These are phyloP conservation scores for Mya arenaria DNA, from an alignment of 1,140 invertebrate species.

Conservation along the genomic window DNA sequence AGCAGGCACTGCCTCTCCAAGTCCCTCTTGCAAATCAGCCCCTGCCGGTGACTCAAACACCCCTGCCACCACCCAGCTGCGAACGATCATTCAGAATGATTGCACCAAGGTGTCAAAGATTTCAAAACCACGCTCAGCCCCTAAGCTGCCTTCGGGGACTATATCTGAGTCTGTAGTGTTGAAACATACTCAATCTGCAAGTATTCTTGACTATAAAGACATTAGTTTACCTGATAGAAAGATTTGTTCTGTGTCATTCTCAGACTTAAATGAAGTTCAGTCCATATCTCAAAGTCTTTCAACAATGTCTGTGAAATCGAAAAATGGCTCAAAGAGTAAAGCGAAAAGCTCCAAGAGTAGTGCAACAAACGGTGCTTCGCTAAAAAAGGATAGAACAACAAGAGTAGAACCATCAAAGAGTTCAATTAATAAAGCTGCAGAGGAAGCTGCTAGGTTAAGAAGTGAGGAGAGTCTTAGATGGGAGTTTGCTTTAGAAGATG, in stretches of 20 bases:
- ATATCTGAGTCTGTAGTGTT: background rate
- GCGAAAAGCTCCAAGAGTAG: conserved; percentile 3
- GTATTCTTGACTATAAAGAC: conserved; percentile 5
- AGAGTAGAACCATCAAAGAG: conserved; percentile 39
- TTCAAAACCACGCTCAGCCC: background rate
- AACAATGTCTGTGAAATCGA: conserved; percentile 52
- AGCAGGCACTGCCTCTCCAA: background rate
- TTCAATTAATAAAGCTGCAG: conserved; percentile 38
- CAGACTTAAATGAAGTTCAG: conserved; percentile 35
- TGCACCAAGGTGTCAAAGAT: background rate
- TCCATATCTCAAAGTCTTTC: conserved; percentile 6
- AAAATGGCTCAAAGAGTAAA: conserved; percentile 34
- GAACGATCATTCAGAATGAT: background rate
- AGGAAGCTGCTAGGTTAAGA: conserved; percentile 28
- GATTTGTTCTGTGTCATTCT: conserved; percentile 36
- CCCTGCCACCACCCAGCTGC: no score
- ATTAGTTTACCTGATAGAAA: background rate
- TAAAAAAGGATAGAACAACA: conserved; percentile 34
- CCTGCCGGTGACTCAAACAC: no score
- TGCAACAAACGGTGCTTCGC: conserved; percentile 42
- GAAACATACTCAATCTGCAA: conserved; percentile 24
- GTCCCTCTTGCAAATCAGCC: background rate
- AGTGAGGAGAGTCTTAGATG: conserved; percentile 73
- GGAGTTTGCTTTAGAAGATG: conserved; percentile 68
- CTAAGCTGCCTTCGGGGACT: background rate